Conservation (phyloP, 2,113 vertebrate species). For the Pterocles orientalis region DNA sequence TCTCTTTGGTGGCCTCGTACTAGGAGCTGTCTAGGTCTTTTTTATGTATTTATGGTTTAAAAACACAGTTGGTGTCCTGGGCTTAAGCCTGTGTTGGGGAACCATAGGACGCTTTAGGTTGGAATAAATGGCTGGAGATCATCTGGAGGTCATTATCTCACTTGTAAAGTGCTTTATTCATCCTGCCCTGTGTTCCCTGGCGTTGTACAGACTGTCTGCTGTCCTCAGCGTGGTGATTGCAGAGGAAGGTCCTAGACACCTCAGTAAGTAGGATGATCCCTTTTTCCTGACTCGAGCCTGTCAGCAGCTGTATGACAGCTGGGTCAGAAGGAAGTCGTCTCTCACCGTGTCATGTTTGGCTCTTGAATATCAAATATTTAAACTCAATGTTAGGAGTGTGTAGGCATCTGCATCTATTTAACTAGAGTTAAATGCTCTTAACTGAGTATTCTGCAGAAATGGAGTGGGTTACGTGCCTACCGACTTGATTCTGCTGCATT, state of each 20-base stretch:
- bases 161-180: neutral
- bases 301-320: neutral
- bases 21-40: neutral
- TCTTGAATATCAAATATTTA: slow-evolving; percentile 31
- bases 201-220: neutral
- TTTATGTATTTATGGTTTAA: neutral
- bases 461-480: slow-evolving; percentile 22
- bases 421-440: slow-evolving; percentile 22
- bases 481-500: neutral
- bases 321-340: neutral
- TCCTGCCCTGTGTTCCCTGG: neutral
- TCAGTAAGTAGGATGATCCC: neutral
- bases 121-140: neutral
- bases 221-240: neutral
- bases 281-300: neutral
- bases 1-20: neutral
- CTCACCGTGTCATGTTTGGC: neutral
- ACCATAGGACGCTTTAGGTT: neutral
- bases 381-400: neutral
- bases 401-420: neutral
- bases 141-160: neutral
- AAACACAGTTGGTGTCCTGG: neutral
- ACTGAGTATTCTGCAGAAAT: slow-evolving; percentile 9
- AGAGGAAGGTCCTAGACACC: neutral
- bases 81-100: neutral